Percentiles rank a stretch among this genome's conserved stretches.
phyloP scores from a whole-genome alignment of 2,113 vertebrate genomes.

The Crotophaga sulcirostris region DNA sequence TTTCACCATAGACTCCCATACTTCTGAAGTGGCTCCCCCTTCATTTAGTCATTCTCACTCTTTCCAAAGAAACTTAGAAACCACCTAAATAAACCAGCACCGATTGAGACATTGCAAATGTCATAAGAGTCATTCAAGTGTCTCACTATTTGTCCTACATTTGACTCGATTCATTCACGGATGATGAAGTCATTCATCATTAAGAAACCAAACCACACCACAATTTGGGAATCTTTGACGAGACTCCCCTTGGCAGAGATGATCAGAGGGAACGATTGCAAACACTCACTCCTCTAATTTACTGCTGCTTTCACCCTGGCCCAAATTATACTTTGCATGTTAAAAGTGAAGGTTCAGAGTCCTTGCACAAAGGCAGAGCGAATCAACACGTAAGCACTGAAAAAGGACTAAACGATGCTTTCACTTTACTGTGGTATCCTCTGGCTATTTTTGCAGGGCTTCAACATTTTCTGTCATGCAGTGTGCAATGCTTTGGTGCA shows the following conservation, averaged over 20 bases:
- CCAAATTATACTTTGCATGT: neutral
- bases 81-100: slow-evolving; percentile 68
- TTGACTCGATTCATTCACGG: slow-evolving; percentile 60
- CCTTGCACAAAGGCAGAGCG: neutral
- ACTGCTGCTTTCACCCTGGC: neutral
- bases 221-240: slow-evolving; percentile 52
- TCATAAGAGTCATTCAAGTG: slow-evolving; percentile 67
- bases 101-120: slow-evolving; percentile 61
- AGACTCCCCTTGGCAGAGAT: neutral
- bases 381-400: neutral
- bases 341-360: neutral
- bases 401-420: neutral
- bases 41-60: slow-evolving; percentile 45
- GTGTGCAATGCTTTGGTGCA: neutral
- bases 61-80: slow-evolving; percentile 68
- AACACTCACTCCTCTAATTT: slow-evolving; percentile 16
- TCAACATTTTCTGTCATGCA: neutral
- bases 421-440: neutral
- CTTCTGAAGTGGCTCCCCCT: neutral
- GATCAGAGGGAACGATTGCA: slow-evolving; percentile 4
- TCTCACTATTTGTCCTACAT: slow-evolving; percentile 59
- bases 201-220: slow-evolving; percentile 53
- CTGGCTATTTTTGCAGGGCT: neutral
- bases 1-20: neutral
- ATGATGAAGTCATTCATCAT: slow-evolving; percentile 68